Evolutionary conservation across 2,888 invertebrate species (phyloP), one percentile per base, ranked within the genome.

Genomic region (Andrena trimmerana): DNA sequence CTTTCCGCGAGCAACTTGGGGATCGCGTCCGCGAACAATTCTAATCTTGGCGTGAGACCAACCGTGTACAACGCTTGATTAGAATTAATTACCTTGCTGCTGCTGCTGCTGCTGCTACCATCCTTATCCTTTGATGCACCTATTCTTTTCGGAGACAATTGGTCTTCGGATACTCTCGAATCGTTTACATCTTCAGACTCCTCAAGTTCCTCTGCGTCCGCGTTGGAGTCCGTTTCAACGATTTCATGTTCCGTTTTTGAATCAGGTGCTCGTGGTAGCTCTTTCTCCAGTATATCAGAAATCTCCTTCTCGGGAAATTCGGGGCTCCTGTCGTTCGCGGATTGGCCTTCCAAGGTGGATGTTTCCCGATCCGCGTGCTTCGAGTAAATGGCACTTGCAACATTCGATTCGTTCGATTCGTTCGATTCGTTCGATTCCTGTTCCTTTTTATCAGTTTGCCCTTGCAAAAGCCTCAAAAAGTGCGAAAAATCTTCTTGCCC

Each of bases 401-500:
- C 13, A 48, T 85, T 77, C 10, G 36, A 4, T n/a, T 83, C 80
- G 13, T 74, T 76, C 16, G 48, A 36, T 31, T 88, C 83, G n/a
- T 85, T 77, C 10, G 36, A 4, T n/a, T 83, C 80, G 13, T 74
- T 76, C 16, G 48, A 36, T 31, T 88, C 83, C 69, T 73, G 82
- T 16, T 85, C 89, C 57, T 78, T 90, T 27, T 83, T 89, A 20
- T 92, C 91, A 54, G 81, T 90, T 68, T 94, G 92, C 2, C 88
- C 89, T 76, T 94, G 91, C 29, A 94, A 80, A 20, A 93, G 89
- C 74, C 92, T 93, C 31, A 93, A 78, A 78, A 94, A 93, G 59
- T 93, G 91, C 0, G 92, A 93, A 78, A 93, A 93, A 85, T 94
- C 93, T 78, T 94, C 93, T 69, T 93, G 93, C 6, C 91, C 92